A percentile compares a stretch with the other conserved stretches of the same genome.
Evolutionary conservation across 2,888 invertebrate species (phyloP).

Genomic region (Morinoia aosen): DNA sequence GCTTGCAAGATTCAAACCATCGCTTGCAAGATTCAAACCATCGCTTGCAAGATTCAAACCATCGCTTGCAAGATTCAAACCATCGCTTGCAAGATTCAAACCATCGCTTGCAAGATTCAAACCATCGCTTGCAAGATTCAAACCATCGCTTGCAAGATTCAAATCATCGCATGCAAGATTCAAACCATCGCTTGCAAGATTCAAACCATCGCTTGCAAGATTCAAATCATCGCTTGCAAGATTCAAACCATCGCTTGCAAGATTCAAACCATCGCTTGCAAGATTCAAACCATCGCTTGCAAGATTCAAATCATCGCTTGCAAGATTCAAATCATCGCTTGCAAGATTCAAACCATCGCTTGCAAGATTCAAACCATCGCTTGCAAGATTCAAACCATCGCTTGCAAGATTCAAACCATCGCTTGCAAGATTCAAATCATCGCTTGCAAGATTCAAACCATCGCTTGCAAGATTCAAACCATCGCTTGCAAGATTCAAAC

Average conservation of each 20-base stretch:
- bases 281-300: background rate
- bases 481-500: background rate
- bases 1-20: background rate
- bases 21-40: background rate
- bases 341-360: background rate
- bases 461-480: background rate
- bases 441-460: background rate
- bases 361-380: background rate
- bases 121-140: background rate
- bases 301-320: background rate
- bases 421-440: background rate
- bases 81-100: background rate
- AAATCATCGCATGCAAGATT: too few species aligned
- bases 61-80: background rate
- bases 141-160: background rate
- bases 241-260: background rate
- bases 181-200: background rate
- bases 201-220: background rate
- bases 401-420: background rate
- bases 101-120: background rate
- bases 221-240: background rate
- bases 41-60: background rate
- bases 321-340: background rate
- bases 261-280: background rate
- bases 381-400: background rate